Evolutionary conservation across 2,888 invertebrate genomes (phyloP).

Genomic region (Caenorhabditis sp.): DNA sequence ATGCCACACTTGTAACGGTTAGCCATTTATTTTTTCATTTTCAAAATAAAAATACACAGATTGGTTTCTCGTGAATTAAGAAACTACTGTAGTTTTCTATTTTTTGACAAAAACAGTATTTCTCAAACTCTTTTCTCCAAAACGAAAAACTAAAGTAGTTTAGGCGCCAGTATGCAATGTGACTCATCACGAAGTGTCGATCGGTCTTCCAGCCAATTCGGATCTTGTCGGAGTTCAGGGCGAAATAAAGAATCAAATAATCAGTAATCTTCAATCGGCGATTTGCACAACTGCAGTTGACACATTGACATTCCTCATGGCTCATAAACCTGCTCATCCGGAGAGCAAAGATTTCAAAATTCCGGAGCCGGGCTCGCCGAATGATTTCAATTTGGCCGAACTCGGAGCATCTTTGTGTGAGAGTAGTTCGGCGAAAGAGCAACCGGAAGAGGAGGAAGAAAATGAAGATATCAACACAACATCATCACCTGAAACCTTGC

Average conservation of each 20-base stretch:
- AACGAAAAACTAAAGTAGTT: constrained; percentile 4
- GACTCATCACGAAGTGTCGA: constrained; percentile 38
- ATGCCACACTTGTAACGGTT: constrained; percentile 44
- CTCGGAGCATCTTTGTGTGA: constrained; percentile 46
- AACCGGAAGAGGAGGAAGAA: constrained; percentile 10
- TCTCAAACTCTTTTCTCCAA: no score
- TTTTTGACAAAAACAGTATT: no score
- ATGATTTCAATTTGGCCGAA: constrained; percentile 42
- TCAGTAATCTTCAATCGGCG: constrained; percentile 21
- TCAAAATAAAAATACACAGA: no score
- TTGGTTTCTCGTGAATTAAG: no score
- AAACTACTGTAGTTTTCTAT: no score
- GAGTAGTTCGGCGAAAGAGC: constrained; percentile 18
- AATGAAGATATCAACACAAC: neutral
- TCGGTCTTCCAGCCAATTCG: constrained; percentile 41
- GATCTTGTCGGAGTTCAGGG: constrained; percentile 22
- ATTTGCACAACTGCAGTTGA: constrained; percentile 51
- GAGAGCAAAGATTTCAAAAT: constrained; percentile 19
- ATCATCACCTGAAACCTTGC: neutral
- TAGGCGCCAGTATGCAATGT: constrained; percentile 53
- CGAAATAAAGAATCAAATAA: constrained; percentile 19
- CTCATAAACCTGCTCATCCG: constrained; percentile 32
- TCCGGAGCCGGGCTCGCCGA: constrained; percentile 17
- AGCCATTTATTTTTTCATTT: no score
- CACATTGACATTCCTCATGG: constrained; percentile 41